phyloP scores from a whole-genome alignment of 2,113 vertebrate species.

The Furnarius figulus region DNA sequence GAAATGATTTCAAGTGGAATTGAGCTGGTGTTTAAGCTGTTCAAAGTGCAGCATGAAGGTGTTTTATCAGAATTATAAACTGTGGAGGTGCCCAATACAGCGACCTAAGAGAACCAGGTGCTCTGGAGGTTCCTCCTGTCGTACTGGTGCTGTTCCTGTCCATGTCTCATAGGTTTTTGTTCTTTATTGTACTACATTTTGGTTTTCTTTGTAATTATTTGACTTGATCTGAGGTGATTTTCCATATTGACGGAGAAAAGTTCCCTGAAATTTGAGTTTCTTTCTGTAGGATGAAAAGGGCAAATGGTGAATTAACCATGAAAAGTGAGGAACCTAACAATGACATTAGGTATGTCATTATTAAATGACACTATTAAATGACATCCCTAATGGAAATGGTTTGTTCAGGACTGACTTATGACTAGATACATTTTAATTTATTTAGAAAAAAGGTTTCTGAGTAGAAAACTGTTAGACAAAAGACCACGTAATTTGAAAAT shows the following conservation, averaged over 20 bases:
- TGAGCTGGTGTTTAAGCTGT: neutral
- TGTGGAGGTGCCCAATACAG: neutral
- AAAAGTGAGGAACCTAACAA: neutral
- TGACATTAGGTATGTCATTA: neutral
- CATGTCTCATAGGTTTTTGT: neutral
- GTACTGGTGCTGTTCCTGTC: neutral
- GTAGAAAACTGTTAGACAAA: neutral
- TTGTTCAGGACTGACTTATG: neutral
- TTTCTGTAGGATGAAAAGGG: neutral
- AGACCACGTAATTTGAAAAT: neutral
- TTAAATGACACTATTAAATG: neutral
- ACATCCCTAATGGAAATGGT: neutral
- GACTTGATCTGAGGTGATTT: neutral
- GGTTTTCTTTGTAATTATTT: neutral
- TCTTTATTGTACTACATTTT: neutral
- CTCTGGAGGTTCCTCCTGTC: neutral
- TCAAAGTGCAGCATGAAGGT: neutral
- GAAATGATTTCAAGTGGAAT: neutral
- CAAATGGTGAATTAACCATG: neutral
- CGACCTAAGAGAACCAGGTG: neutral
- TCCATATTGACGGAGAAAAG: neutral
- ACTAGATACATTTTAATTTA: neutral
- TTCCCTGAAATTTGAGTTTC: neutral
- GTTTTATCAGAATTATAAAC: neutral
- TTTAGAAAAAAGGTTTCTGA: neutral